These are phyloP conservation scores for Podarcis raffonei DNA, from an alignment of 2,113 vertebrate genomes.

Conservation along the genomic window DNA sequence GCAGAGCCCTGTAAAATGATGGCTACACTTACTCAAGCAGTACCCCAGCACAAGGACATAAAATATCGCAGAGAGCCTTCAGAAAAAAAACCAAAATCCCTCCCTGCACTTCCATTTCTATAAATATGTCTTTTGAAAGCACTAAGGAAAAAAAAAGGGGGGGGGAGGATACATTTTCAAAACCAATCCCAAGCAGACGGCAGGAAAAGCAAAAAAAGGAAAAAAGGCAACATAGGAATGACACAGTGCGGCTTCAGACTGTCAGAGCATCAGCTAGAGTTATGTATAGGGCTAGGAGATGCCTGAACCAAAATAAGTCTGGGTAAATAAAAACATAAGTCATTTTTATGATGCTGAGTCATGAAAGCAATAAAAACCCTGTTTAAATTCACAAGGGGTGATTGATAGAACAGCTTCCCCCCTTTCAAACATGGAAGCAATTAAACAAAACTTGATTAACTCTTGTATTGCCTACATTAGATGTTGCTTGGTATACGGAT, in stretches of 20 bases:
- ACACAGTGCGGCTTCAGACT: background rate
- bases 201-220: background rate
- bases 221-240: background rate
- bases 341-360: conserved; percentile 27
- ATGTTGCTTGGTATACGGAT: background rate
- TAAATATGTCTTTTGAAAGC: conserved; percentile 24
- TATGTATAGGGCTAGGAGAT: conserved; percentile 11
- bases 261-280: background rate
- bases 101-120: conserved; percentile 9
- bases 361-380: conserved; percentile 25
- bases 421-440: conserved; percentile 2
- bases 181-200: background rate
- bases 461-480: background rate
- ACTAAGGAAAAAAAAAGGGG: background rate
- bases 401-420: conserved; percentile 9
- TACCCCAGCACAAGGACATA: background rate
- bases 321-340: conserved; percentile 18
- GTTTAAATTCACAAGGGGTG: conserved; percentile 26
- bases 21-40: conserved; percentile 1
- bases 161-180: conserved; percentile 6
- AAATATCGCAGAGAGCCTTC: conserved; percentile 12
- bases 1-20: conserved; percentile 20
- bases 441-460: background rate
- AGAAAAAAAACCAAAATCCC: conserved; percentile 16
- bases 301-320: conserved; percentile 27